phyloP scores from a whole-genome alignment of 1,140 invertebrate species.

The Drosophila malerkotliana region DNA sequence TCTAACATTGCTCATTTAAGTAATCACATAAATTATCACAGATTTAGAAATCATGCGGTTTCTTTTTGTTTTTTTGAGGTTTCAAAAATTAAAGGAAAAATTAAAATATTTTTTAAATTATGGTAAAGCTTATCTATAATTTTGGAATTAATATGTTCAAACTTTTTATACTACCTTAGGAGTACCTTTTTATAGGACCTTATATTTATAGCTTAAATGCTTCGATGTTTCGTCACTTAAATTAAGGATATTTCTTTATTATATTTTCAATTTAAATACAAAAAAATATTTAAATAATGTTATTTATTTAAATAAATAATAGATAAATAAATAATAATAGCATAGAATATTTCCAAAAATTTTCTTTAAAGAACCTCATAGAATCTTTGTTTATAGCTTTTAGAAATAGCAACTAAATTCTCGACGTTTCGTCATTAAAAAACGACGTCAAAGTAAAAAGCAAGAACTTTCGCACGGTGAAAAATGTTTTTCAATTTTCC shows the following conservation, averaged over 20 bases:
- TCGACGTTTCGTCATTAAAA: slow-evolving; percentile 72
- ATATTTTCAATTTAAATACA: neutral
- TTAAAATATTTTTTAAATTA: too few species aligned
- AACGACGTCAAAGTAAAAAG: slow-evolving; percentile 73
- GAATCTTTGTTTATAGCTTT: slow-evolving; percentile 67
- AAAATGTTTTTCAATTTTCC: slow-evolving; percentile 76
- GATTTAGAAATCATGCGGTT: slow-evolving; percentile 63
- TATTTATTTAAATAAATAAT: too few species aligned
- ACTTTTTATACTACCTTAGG: too few species aligned
- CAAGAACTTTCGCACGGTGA: slow-evolving; percentile 66
- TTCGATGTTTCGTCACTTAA: too few species aligned
- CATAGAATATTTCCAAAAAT: slow-evolving; percentile 23
- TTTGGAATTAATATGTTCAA: too few species aligned
- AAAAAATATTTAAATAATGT: neutral
- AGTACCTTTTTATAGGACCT: too few species aligned
- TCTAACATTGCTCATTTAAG: slow-evolving; percentile 75
- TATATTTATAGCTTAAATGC: too few species aligned
- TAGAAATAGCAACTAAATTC: slow-evolving; percentile 60
- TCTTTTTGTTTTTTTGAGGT: slow-evolving; percentile 22
- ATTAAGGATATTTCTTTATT: too few species aligned
- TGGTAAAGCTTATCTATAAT: too few species aligned
- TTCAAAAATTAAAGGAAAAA: neutral
- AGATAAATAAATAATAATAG: too few species aligned
- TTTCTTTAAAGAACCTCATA: slow-evolving; percentile 31
- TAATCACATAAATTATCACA: slow-evolving; percentile 76